Percentiles rank a stretch among this genome's conserved stretches.
These are phyloP conservation scores for Rugalucina vietnamica DNA, from an alignment of 2,888 invertebrate genomes.

Conservation along the genomic window DNA sequence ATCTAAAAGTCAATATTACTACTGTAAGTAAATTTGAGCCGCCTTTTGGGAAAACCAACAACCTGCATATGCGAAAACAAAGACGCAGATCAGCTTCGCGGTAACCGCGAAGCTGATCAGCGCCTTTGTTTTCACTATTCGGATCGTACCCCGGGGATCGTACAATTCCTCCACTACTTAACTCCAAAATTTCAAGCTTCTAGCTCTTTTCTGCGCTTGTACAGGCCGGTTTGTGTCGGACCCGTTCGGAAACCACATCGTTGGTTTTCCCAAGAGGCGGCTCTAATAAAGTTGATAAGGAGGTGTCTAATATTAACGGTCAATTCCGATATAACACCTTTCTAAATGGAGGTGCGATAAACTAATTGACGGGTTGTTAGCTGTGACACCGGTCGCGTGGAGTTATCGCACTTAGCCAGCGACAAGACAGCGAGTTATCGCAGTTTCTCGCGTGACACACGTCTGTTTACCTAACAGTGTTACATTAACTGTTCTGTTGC, in stretches of 20 bases:
- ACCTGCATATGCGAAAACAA: too few species aligned
- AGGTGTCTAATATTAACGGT: slow-evolving; percentile 10
- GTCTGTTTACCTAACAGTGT: slow-evolving; percentile 10
- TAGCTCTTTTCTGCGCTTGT: too few species aligned
- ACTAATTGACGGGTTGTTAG: neutral
- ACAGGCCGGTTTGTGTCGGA: too few species aligned
- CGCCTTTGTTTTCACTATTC: too few species aligned
- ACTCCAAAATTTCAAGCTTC: too few species aligned
- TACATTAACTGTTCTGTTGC: neutral
- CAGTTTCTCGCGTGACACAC: slow-evolving; percentile 47
- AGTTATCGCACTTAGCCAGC: slow-evolving; percentile 1
- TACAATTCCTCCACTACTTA: too few species aligned
- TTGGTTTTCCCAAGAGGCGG: too few species aligned
- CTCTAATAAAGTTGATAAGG: slow-evolving; percentile 6
- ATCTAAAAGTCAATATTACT: neutral
- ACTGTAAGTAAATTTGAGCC: neutral
- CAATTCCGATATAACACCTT: slow-evolving; percentile 5
- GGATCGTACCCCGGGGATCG: too few species aligned
- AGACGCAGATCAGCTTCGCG: too few species aligned
- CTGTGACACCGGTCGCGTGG: neutral
- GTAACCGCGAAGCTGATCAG: too few species aligned
- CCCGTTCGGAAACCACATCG: too few species aligned
- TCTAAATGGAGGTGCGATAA: slow-evolving; percentile 7
- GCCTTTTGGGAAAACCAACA: too few species aligned
- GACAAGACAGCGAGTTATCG: slow-evolving; percentile 43